Evolutionary conservation across 2,888 invertebrate genomes (phyloP).

Genomic region (Drosophila infuscata): DNA sequence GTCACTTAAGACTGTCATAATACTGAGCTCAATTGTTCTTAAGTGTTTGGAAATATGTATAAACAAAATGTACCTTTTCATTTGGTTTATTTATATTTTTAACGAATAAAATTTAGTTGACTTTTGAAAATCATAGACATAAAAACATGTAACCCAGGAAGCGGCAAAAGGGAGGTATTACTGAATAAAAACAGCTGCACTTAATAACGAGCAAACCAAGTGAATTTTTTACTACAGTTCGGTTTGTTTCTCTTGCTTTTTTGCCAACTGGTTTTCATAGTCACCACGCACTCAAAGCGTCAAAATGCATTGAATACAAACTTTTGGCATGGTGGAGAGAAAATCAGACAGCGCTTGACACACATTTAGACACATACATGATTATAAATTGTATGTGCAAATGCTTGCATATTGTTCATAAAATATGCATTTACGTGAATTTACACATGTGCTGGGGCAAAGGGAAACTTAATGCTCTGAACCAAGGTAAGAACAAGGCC

Average conservation of each 20-base stretch:
- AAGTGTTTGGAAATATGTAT: background rate
- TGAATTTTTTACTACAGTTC: conserved; percentile 10
- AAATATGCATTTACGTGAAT: background rate
- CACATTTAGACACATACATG: background rate
- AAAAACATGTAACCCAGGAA: background rate
- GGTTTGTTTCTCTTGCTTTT: background rate
- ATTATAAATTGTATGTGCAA: background rate
- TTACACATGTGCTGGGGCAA: background rate
- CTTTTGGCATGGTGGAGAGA: background rate
- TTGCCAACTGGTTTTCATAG: conserved; percentile 5
- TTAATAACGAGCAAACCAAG: background rate
- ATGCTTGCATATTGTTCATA: background rate
- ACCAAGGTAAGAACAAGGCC: conserved; percentile 45
- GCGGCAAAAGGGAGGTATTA: background rate
- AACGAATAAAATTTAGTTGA: background rate
- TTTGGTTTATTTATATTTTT: no score
- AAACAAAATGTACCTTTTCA: background rate
- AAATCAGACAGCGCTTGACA: conserved; percentile 9
- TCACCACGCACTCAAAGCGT: conserved; percentile 8
- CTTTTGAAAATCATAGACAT: background rate
- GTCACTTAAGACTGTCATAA: background rate
- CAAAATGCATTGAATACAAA: conserved; percentile 25
- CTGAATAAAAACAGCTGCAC: background rate
- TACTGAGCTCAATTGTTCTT: background rate
- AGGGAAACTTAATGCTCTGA: background rate